Evolutionary conservation across 2,113 vertebrate species (phyloP).

Genomic region (Albula goreensis): DNA sequence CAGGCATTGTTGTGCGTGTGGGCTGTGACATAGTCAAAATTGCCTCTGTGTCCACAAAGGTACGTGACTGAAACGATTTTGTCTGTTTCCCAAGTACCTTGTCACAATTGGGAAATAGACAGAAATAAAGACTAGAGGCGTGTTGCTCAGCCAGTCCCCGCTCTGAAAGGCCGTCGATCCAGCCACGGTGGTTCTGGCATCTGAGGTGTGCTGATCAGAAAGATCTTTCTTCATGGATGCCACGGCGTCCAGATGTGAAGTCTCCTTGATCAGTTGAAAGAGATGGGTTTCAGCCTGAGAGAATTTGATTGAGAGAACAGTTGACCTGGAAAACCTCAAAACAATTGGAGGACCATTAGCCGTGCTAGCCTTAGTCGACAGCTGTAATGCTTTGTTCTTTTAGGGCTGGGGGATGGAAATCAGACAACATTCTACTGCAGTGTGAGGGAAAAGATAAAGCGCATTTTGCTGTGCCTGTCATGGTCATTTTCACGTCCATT

Average conservation of each 20-base stretch:
- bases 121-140: background rate
- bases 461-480: background rate
- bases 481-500: background rate
- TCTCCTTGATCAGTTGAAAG: background rate
- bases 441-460: background rate
- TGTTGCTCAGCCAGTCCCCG: background rate
- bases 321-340: slow-evolving; percentile 18
- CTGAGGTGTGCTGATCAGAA: background rate
- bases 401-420: background rate
- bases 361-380: background rate
- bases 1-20: background rate
- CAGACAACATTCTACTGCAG: slow-evolving; percentile 1
- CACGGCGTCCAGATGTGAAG: background rate
- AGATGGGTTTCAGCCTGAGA: background rate
- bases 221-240: background rate
- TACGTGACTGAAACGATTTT: background rate
- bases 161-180: background rate
- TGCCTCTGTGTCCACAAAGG: background rate
- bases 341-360: slow-evolving; percentile 11
- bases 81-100: background rate
- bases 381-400: background rate
- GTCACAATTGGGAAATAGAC: background rate
- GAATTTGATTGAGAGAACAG: background rate
- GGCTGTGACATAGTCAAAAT: background rate
- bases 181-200: background rate